Evolutionary conservation across 2,888 invertebrate species (phyloP), one percentile per base, ranked within the genome.

Genomic region (Tenthredo distinguenda): DNA sequence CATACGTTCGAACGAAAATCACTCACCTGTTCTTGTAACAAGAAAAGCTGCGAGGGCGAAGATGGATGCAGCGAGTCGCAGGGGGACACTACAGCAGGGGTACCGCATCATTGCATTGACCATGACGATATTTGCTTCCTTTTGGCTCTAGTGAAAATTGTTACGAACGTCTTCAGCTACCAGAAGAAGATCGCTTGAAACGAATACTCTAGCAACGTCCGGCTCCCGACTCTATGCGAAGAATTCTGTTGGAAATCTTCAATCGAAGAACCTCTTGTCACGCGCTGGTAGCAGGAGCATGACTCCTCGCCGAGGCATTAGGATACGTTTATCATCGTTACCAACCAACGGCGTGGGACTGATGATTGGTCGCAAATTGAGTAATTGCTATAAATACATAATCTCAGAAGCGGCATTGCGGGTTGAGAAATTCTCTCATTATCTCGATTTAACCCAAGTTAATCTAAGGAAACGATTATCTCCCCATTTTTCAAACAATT

Each of bases 241-340:
- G 31, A 77, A 77, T 43, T 74, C 50, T 55, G 50, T 34, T 55
- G 50, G 5, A 18, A 55, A 55, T 81, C 58, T 58, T 81, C 58
- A 62, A 47, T 68, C 47, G 43, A 31, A 68, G 47, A 83, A 43
- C 34, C 55, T 81, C 88, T 90, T 89, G 86, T 87, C 88, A 76
- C 89, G 88, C 87, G 90, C 89, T 91, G 91, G 89, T 85, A 89
- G 90, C 89, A 91, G 89, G 87, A 91, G 89, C 89, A 91, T 90
- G 87, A 89, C 92, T 91, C 88, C 65, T 84, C 43, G 72, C 85
- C 84, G 87, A 86, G 85, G 85, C 87, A 89, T 89, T 86, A 88
- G 88, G 84, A 87, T 86, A 86, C 86, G 87, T 89, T 87, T 87
- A 86, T 86, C 87, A 87, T 87, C 83, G 72, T 88, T 86, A 86